phyloP scores from a whole-genome alignment of 2,888 invertebrate genomes.

The Synanthedon tipuliformis region DNA sequence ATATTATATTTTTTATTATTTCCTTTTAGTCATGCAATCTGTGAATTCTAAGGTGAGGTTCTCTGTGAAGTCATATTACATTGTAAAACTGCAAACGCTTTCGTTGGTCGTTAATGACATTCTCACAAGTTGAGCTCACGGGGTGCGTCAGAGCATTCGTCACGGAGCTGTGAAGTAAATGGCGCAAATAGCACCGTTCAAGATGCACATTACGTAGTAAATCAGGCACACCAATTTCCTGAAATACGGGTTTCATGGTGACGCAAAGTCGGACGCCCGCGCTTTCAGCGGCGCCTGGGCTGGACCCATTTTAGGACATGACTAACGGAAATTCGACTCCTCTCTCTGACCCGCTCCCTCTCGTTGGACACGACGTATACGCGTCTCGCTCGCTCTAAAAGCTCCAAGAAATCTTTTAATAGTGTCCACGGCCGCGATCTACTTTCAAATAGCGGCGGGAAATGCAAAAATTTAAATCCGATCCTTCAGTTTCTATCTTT shows the following conservation, averaged over 20 bases:
- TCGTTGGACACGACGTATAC: conserved; percentile 46
- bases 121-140: conserved; percentile 40
- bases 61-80: too few species aligned
- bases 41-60: too few species aligned
- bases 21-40: too few species aligned
- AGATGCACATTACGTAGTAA: conserved; percentile 42
- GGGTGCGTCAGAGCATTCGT: conserved; percentile 56
- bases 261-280: conserved; percentile 67
- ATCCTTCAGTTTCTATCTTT: conserved; percentile 4
- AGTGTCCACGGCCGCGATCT: conserved; percentile 72
- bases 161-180: conserved; percentile 31
- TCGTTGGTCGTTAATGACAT: conserved; percentile 60
- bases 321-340: conserved; percentile 76
- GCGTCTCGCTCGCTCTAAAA: conserved; percentile 63
- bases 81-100: conserved; percentile 22
- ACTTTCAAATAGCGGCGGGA: conserved; percentile 68
- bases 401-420: conserved; percentile 72
- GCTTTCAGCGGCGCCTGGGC: conserved; percentile 70
- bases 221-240: conserved; percentile 49
- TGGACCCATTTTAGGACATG: conserved; percentile 80
- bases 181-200: conserved; percentile 30
- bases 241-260: conserved; percentile 66
- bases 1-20: too few species aligned
- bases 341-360: conserved; percentile 64
- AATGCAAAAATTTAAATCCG: conserved; percentile 42